Evolutionary conservation across 2,797 vertebrate species (phyloP).

Genomic region (Atherinosoma microstoma): DNA sequence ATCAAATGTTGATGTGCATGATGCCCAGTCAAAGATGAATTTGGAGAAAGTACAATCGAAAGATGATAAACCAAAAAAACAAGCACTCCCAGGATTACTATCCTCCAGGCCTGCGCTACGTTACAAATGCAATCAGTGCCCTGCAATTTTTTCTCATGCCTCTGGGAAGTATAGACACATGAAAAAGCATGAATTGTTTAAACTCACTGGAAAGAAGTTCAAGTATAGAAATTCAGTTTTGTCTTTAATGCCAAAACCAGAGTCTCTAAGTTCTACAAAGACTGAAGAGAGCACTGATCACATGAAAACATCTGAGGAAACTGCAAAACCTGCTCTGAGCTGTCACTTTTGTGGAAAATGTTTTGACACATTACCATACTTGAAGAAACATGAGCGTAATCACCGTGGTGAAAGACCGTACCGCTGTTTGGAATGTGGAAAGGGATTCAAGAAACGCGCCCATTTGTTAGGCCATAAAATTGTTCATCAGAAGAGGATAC

Average conservation of each 20-base stretch:
- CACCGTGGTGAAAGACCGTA: constrained; percentile 82
- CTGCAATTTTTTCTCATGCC: constrained; percentile 72
- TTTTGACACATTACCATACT: constrained; percentile 48
- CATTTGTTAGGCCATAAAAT: constrained; percentile 78
- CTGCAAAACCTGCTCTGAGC: constrained; percentile 20
- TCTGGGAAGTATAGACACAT: constrained; percentile 83
- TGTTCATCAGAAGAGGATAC: constrained; percentile 80
- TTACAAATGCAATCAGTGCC: constrained; percentile 80
- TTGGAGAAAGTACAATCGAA: constrained; percentile 24
- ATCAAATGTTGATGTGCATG: constrained; percentile 15
- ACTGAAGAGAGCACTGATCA: constrained; percentile 23
- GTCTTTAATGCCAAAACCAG: constrained; percentile 22
- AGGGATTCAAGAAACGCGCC: constrained; percentile 71
- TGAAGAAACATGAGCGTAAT: constrained; percentile 72
- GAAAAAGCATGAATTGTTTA: constrained; percentile 79
- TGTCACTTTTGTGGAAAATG: constrained; percentile 80
- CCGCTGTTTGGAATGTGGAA: constrained; percentile 81
- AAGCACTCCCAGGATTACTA: neutral
- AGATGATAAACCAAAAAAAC: constrained; percentile 36
- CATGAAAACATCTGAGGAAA: constrained; percentile 8
- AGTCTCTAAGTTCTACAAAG: constrained; percentile 5
- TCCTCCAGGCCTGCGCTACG: neutral
- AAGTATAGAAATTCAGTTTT: constrained; percentile 60
- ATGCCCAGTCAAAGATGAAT: neutral
- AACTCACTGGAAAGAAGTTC: constrained; percentile 69